Percentiles rank a stretch among this genome's conserved stretches.
Conservation (phyloP, 2,888 invertebrate species). For the Dasysyrphus tricinctus region DNA sequence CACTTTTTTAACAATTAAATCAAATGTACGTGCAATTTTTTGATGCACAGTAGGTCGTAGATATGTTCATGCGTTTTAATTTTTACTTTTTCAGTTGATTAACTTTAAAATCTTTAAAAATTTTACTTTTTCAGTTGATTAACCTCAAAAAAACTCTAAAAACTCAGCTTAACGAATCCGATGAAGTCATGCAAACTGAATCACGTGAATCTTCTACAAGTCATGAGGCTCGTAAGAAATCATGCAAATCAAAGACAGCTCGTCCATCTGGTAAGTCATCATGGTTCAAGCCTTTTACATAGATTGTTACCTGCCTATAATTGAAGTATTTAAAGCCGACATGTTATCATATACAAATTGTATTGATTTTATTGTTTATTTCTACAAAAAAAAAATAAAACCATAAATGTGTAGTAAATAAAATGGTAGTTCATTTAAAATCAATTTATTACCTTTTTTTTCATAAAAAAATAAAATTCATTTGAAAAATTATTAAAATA, state of each 20-base stretch:
- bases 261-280: conserved; percentile 79
- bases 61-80: too few relatives aligned
- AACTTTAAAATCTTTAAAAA: too few relatives aligned
- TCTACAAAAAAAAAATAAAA: conserved; percentile 27
- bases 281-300: conserved; percentile 78
- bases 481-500: conserved; percentile 51
- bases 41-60: too few relatives aligned
- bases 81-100: too few relatives aligned
- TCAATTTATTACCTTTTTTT: conserved; percentile 4
- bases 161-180: conserved; percentile 91
- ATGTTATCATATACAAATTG: conserved; percentile 36
- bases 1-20: too few relatives aligned
- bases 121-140: conserved; percentile 87
- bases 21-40: too few relatives aligned
- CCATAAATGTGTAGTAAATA: conserved; percentile 3
- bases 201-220: conserved; percentile 85
- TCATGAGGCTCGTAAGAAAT: conserved; percentile 82
- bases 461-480: not conserved
- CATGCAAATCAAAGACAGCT: conserved; percentile 81
- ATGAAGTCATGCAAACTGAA: conserved; percentile 92
- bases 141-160: conserved; percentile 95
- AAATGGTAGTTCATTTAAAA: conserved; percentile 2
- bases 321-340: conserved; percentile 22
- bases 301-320: conserved; percentile 35
- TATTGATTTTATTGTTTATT: conserved; percentile 35